Percentiles rank a stretch among this genome's conserved stretches.
phyloP scores from a whole-genome alignment of 2,888 invertebrate species.

The Chloromyia formosa region DNA sequence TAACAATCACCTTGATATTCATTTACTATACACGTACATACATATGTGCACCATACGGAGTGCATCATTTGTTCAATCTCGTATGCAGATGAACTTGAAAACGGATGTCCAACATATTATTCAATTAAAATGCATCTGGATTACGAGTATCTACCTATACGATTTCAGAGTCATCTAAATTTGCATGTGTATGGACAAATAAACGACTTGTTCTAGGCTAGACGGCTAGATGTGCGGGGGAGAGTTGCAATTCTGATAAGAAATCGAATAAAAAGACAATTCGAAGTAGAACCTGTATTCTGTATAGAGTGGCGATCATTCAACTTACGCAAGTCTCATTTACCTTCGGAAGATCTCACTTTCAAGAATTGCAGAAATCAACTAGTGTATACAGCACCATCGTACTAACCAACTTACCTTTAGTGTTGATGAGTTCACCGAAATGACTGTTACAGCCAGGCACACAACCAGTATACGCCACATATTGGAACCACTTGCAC shows the following conservation, averaged over 20 bases:
- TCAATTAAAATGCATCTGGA: conserved; percentile 38
- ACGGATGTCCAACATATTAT: conserved; percentile 42
- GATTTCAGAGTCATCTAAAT: not conserved
- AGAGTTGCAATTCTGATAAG: not conserved
- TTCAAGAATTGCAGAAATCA: not conserved
- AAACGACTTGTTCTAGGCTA: conserved; percentile 10
- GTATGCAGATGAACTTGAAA: conserved; percentile 43
- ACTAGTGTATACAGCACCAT: not conserved
- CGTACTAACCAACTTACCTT: conserved; percentile 43
- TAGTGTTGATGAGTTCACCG: conserved; percentile 13
- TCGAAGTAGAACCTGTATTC: not conserved
- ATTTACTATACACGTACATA: not conserved
- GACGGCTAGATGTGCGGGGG: not conserved
- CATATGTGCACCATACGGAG: not conserved
- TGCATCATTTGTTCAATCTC: not conserved
- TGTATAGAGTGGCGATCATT: not conserved
- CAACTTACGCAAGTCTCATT: conserved; percentile 7
- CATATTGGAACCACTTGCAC: conserved; percentile 30
- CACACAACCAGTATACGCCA: conserved; percentile 25
- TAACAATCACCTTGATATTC: conserved; percentile 30
- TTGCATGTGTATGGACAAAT: not conserved
- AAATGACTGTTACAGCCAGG: conserved; percentile 28
- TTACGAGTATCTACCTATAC: conserved; percentile 19
- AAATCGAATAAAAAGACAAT: not conserved
- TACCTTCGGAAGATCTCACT: conserved; percentile 23